A percentile compares a stretch with the other conserved stretches of the same genome.
phyloP scores from a whole-genome alignment of 2,888 invertebrate genomes.

The Sceliomorpha sp. region DNA sequence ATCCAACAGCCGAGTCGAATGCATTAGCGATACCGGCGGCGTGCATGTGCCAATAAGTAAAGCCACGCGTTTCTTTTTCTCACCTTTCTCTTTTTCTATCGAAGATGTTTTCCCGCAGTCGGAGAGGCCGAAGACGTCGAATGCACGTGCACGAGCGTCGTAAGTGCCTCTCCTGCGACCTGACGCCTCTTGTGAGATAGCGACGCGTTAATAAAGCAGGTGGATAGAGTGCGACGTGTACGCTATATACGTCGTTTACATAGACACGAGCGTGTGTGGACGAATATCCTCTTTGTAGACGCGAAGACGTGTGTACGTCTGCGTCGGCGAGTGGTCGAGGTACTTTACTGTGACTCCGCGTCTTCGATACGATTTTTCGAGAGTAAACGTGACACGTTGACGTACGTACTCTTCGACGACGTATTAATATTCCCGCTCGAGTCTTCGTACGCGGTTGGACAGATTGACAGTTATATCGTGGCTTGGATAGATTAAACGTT shows the following conservation, averaged over 20 bases:
- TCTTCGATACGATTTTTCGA: too few relatives aligned
- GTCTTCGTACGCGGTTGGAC: too few relatives aligned
- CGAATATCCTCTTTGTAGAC: too few relatives aligned
- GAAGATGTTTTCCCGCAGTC: slow-evolving; percentile 34
- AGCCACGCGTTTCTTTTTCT: slow-evolving; percentile 38
- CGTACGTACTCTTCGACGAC: too few relatives aligned
- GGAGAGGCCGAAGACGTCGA: slow-evolving; percentile 12
- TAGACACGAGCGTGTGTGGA: not conserved
- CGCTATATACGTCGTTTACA: slow-evolving; percentile 19
- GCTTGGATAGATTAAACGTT: too few relatives aligned
- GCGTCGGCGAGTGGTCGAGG: too few relatives aligned
- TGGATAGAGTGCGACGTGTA: slow-evolving; percentile 29
- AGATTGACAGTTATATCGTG: too few relatives aligned
- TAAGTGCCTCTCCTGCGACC: slow-evolving; percentile 37
- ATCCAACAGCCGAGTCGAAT: slow-evolving; percentile 39
- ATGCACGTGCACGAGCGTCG: slow-evolving; percentile 23
- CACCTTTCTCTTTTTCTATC: slow-evolving; percentile 49
- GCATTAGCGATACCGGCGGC: slow-evolving; percentile 46
- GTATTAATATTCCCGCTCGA: too few relatives aligned
- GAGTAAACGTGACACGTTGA: too few relatives aligned
- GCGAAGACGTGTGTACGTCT: too few relatives aligned
- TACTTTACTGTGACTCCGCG: too few relatives aligned
- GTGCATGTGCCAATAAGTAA: slow-evolving; percentile 52
- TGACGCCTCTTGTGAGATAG: slow-evolving; percentile 25
- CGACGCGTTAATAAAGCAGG: slow-evolving; percentile 43